These are phyloP conservation scores for Pyxicephalus adspersus DNA, from an alignment of 2,113 vertebrate genomes.

Conservation along the genomic window DNA sequence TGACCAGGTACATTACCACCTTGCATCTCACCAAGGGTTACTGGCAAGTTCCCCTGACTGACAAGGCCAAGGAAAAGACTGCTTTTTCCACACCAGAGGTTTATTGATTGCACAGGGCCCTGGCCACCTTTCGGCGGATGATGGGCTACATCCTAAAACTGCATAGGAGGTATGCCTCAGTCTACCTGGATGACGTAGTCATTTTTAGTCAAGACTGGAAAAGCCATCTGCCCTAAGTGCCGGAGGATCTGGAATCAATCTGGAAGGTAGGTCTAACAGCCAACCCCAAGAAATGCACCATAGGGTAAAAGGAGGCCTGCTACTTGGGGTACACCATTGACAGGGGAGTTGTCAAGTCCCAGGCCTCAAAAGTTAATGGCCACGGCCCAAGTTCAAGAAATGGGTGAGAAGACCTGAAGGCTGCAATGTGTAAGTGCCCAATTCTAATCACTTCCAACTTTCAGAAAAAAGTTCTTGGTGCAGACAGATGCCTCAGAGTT, in stretches of 20 bases:
- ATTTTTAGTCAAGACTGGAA: not conserved
- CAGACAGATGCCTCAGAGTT: too few species aligned
- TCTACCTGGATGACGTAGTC: not conserved
- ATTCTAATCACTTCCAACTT: too few species aligned
- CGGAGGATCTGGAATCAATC: not conserved
- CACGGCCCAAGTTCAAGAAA: too few species aligned
- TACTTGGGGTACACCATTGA: not conserved
- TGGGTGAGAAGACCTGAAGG: too few species aligned
- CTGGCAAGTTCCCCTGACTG: slow-evolving; percentile 24
- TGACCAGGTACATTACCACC: not conserved
- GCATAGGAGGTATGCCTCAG: not conserved
- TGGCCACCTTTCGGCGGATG: slow-evolving; percentile 15
- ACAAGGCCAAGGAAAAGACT: not conserved
- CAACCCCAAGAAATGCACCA: too few species aligned
- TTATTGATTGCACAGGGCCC: not conserved
- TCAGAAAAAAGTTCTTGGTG: too few species aligned
- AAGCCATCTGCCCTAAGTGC: not conserved
- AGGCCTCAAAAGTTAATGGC: too few species aligned
- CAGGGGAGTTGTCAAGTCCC: too few species aligned
- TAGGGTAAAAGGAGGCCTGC: not conserved
- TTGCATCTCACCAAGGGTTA: slow-evolving; percentile 23
- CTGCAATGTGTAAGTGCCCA: too few species aligned
- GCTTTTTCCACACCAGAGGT: slow-evolving; percentile 6
- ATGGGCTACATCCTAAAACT: not conserved
- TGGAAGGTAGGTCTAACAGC: not conserved